phyloP scores from a whole-genome alignment of 23 tunicate genomes.

The Aplidium turbinatum region DNA sequence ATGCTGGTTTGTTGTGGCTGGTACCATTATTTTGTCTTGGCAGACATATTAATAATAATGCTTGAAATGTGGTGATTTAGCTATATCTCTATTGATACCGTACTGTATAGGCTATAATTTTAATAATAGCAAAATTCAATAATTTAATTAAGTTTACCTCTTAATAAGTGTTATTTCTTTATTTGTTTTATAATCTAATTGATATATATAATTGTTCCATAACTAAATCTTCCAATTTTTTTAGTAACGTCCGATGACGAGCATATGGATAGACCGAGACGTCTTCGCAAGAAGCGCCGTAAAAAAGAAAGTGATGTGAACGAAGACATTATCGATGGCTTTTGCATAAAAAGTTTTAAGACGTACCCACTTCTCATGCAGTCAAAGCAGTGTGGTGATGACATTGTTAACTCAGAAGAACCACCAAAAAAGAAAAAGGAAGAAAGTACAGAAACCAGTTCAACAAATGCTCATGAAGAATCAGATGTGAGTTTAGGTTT shows the following conservation, averaged over 20 bases:
- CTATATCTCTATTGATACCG: too few species aligned
- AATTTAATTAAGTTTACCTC: too few species aligned
- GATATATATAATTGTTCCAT: neutral
- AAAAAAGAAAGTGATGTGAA: constrained; percentile 38
- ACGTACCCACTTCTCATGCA: constrained; percentile 34
- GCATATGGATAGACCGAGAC: constrained; percentile 13
- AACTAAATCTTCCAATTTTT: neutral
- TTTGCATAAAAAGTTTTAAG: constrained; percentile 54
- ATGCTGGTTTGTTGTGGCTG: too few species aligned
- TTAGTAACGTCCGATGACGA: constrained; percentile 53
- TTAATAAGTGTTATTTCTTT: too few species aligned
- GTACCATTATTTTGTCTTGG: too few species aligned
- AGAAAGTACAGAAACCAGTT: constrained; percentile 70
- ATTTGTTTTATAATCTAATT: neutral
- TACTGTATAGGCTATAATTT: too few species aligned
- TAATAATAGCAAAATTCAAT: too few species aligned
- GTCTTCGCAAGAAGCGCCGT: constrained; percentile 42
- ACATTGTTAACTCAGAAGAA: neutral
- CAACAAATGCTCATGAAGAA: constrained; percentile 59
- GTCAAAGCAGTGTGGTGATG: constrained; percentile 1
- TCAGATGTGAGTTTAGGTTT: constrained; percentile 71
- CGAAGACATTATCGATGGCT: constrained; percentile 79
- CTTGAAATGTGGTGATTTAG: too few species aligned
- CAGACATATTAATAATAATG: too few species aligned
- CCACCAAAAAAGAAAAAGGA: constrained; percentile 3